Evolutionary conservation across 2,113 vertebrate genomes (phyloP), one percentile per base, ranked within the genome.

Genomic region (Sterna hirundo): DNA sequence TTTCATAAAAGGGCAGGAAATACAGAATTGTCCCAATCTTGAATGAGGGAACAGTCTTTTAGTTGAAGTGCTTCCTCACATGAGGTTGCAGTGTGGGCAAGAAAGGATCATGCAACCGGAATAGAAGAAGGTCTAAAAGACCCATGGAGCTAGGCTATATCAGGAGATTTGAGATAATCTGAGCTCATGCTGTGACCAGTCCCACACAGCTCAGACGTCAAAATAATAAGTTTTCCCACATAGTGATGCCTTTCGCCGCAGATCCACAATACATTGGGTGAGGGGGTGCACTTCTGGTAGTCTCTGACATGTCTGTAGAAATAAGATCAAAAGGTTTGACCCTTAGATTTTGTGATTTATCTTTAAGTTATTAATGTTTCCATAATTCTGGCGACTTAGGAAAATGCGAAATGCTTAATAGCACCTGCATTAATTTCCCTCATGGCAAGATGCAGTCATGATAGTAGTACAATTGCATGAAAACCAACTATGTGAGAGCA

Each of bases 1-100:
- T 94, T 93, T 89, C 58, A 38, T 92, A 83, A 88, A 90, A 91
- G 69, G 27, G 19, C 36, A 79, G 47, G 30, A 94, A 79, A 87
- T 38, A 25, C 19, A 62, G 36, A 75, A 81, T 9, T 83, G 29
- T 64, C 74, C 62, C 36, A 83, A 12, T 60, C 58, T 47, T 83
- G 66, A 80, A 69, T 42, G 66, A 83, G 30, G 16, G 5, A 79
- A 49, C 3, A 49, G 15, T n/a, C 44, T 76, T 81, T 62, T 42
- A 69, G 65, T 15, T 47, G 80, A 91, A 74, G 13, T 11, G 21
- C 36, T 90, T 75, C 62, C 72, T 23, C 20, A 23, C 20, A 42
- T 34, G n/a, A 65, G 8, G 51, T 11, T 89, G 29, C 25, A 61
- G 38, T 16, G 34, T 10, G 11, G 15, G 11, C 40, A 69, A 82